Base-by-base conservation (phyloP, 2,797 vertebrate genomes). In the Lates japonicus region DNA sequence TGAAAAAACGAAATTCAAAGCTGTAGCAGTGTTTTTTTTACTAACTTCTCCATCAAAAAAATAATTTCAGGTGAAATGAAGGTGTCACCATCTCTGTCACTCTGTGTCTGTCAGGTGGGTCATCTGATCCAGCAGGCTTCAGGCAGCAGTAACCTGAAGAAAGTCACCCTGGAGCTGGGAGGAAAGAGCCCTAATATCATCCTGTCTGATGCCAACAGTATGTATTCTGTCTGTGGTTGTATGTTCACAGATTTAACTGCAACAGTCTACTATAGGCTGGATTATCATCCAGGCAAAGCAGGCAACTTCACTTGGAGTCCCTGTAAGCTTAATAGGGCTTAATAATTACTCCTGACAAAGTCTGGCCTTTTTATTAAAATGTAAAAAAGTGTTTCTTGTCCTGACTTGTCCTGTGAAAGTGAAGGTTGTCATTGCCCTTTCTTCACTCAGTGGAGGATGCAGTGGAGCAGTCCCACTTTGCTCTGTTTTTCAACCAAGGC, bases 111-210 rank as follows among this genome's bases (percentile, higher is more conserved):
- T 69, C 78, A 99, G 98, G 97, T 99, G 10, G 98, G 98, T 59
- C 97, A 96, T 67, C 93, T 97, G 12, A 97, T 99, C 92, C 97
- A 98, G 88, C 94, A 97, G 80, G 97, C 98, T 1, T 96, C 98
- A 2, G 98, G 97, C 33, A 94, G 59, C 78, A 98, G 97, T 72
- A 99, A 99, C 90, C 93, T 99, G 79, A 99, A 99, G 93, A 98
- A 94, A 74, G 97, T 99, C 78, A 98, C 98, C 0, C 93, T 99
- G 89, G 98, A 99, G 87, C 96, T 99, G 0, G 98, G 98, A 49
- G 98, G 98, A 8, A 99, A 99, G 92, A 99, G 98, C 82, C 98
- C 98, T 0, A 99, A 98, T 11, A 98, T 99, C 76, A 95, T 99
- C 92, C 82, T 99, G 91, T 97, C 98, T 1, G 98, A 99, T 19